Percentiles rank a stretch among this genome's conserved stretches.
phyloP scores from a whole-genome alignment of 2,113 vertebrate genomes.

The Tragulus kanchil region DNA sequence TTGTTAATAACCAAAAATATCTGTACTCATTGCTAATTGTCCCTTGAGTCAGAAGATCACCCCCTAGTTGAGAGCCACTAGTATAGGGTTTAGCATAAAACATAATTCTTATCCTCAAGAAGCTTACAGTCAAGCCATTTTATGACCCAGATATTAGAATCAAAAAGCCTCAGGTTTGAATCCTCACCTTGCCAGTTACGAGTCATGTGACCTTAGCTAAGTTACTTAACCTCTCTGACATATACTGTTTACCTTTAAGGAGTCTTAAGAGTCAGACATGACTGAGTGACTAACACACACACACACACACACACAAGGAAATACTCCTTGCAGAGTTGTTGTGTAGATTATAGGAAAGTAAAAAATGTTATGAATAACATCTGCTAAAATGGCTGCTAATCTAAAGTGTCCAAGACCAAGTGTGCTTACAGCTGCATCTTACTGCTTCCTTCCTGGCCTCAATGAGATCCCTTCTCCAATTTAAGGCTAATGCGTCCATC shows the following conservation, averaged over 20 bases:
- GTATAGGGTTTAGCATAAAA: neutral
- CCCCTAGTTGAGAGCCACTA: neutral
- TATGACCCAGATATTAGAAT: neutral
- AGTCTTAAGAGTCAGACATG: too few species aligned
- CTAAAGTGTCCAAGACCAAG: neutral
- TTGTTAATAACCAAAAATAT: neutral
- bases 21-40: neutral
- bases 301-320: neutral
- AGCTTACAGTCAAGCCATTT: neutral
- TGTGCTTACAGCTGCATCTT: neutral
- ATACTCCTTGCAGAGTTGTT: neutral
- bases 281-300: too few species aligned
- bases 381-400: neutral
- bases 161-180: neutral
- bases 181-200: neutral
- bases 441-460: neutral
- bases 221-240: neutral
- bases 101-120: neutral
- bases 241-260: neutral
- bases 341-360: neutral
- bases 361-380: neutral
- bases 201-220: neutral
- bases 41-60: neutral
- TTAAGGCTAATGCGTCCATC: neutral
- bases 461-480: neutral